phyloP scores from a whole-genome alignment of 2,888 invertebrate species.

The Pandemis corylana region DNA sequence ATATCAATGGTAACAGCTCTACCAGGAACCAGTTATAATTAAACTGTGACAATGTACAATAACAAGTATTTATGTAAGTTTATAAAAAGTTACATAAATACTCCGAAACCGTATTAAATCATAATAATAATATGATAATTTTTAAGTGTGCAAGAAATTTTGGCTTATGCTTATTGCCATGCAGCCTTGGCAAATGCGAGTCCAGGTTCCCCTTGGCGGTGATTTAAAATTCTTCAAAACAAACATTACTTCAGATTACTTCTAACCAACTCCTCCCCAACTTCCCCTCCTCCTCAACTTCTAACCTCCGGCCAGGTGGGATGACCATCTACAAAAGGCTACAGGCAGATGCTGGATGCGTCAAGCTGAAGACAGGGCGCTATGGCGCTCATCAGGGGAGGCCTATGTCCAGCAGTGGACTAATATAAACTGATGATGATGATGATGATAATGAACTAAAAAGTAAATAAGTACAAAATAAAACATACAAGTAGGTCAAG shows the following conservation, averaged over 20 bases:
- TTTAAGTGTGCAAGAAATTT: not conserved
- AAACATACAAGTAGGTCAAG: not conserved
- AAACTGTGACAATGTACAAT: conserved; percentile 7
- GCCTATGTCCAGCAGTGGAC: no score
- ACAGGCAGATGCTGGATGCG: no score
- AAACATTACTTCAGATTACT: not conserved
- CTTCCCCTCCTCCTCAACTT: no score
- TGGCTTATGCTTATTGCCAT: not conserved
- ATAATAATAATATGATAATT: not conserved
- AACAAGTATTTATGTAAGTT: conserved; percentile 8
- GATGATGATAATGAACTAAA: no score
- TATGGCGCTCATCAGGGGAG: no score
- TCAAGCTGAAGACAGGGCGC: no score
- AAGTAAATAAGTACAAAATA: not conserved
- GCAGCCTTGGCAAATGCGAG: not conserved
- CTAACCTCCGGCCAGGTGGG: no score
- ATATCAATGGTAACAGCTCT: conserved; percentile 18
- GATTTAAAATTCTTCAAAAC: not conserved
- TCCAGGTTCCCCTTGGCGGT: not conserved
- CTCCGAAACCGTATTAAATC: no score
- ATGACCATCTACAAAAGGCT: no score
- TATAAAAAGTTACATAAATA: not conserved
- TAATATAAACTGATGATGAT: no score
- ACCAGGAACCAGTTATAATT: conserved; percentile 21
- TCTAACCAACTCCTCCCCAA: no score